A percentile compares a stretch with the other conserved stretches of the same genome.
Conservation (phyloP, 92 coral and sea anemone species). For the Palythoa grandiflora region DNA sequence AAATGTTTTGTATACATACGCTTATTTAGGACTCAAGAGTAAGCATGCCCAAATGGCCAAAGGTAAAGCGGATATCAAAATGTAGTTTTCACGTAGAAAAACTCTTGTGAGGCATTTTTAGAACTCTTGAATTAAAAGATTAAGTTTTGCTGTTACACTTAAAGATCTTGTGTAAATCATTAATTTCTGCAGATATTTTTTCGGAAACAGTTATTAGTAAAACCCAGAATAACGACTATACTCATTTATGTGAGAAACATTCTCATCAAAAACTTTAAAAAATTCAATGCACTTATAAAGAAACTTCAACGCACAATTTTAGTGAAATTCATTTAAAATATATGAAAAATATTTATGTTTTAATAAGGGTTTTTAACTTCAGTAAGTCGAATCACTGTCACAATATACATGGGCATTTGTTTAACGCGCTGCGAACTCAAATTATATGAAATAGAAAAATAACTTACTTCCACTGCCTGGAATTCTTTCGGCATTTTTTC, state of each 20-base stretch:
- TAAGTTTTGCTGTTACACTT: neutral
- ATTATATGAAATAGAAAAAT: neutral
- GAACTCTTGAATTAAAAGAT: neutral
- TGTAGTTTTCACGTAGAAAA: neutral
- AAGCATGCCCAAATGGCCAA: too few species aligned
- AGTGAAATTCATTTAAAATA: neutral
- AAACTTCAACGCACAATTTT: too few species aligned
- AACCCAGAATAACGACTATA: neutral
- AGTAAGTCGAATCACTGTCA: too few species aligned
- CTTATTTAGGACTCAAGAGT: too few species aligned
- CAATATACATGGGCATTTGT: too few species aligned
- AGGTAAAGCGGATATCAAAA: too few species aligned
- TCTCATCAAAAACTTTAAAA: neutral
- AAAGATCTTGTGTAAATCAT: neutral
- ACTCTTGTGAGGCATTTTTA: neutral
- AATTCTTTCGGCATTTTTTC: too few species aligned
- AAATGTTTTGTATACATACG: too few species aligned
- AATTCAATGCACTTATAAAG: neutral
- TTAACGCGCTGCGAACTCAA: too few species aligned
- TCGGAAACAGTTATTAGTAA: neutral
- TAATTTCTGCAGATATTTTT: neutral
- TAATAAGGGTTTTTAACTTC: neutral
- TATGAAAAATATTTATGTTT: constrained; percentile 6
- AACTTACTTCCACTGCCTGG: neutral
- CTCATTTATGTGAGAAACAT: neutral